Base-by-base conservation (phyloP, 2,113 vertebrate genomes). In the Megaleporinus macrocephalus region DNA sequence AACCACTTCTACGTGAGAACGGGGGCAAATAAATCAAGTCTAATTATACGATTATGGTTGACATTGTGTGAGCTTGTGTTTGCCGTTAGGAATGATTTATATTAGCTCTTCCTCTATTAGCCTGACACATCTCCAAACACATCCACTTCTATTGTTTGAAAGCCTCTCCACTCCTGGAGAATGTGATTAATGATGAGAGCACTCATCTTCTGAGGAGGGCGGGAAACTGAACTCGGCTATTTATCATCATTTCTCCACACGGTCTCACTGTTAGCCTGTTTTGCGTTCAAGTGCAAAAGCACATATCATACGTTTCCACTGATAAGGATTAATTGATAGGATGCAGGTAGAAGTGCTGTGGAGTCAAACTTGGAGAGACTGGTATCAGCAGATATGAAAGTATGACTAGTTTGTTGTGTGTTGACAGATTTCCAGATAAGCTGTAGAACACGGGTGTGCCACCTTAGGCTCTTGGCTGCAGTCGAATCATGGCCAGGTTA, bases 11-110 rank as follows among this genome's bases (percentile, higher is more conserved):
- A 75, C 68, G 73, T 85, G 66, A 75, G 68, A 70, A 76, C 63
- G 20, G 47, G n/a, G 49, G 47, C 29, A 85, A 87, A 87, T 85
- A 87, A 83, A 87, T 85, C 80, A 76, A 76, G 51, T 83, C 55
- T 85, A 87, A 87, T 62, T 59, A 66, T 33, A 70, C 53, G 24
- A 81, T 86, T 83, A 90, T 87, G 79, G 73, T 49, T 82, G 85
- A 78, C 33, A 69, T 76, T 78, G 73, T 79, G 57, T 81, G 69
- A 85, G 83, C 80, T 18, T 77, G 51, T 33, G 33, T 65, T 79
- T 59, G 55, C 66, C 78, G 69, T 86, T 70, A n/a, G 69, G 22
- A 51, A 29, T 85, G 69, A 79, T 84, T 85, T 79, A 81, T 87
- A 72, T 88, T 29, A 47, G 41, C 79, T 41, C 78, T 81, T 76